Evolutionary conservation across 1,140 invertebrate species (phyloP).

Genomic region (Phenacoccus solenopsis): DNA sequence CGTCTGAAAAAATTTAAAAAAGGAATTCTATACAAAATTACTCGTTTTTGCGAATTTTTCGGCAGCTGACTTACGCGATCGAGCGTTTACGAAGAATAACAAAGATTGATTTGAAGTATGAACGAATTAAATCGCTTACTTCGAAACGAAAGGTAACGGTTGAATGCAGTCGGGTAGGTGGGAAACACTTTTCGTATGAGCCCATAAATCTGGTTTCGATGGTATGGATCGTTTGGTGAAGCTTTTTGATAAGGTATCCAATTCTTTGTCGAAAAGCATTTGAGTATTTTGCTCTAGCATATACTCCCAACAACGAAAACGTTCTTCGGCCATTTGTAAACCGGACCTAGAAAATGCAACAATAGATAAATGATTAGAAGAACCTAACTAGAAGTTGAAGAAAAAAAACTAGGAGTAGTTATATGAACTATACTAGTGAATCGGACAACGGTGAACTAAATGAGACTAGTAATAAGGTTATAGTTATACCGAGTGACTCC

Average conservation of each 20-base stretch:
- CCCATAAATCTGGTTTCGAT: slow-evolving; percentile 25
- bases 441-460: too few relatives aligned
- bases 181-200: slow-evolving; percentile 25
- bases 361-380: too few relatives aligned
- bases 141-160: slow-evolving; percentile 23
- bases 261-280: slow-evolving; percentile 70
- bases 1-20: slow-evolving; percentile 37
- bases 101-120: too few relatives aligned
- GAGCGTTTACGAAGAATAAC: too few relatives aligned
- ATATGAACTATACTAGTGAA: too few relatives aligned
- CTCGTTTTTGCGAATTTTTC: background rate
- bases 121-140: too few relatives aligned
- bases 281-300: slow-evolving; percentile 85
- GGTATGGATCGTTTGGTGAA: slow-evolving; percentile 35
- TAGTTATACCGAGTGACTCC: too few relatives aligned
- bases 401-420: too few relatives aligned
- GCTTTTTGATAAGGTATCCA: slow-evolving; percentile 60
- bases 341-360: slow-evolving; percentile 28
- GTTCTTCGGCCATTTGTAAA: slow-evolving; percentile 56
- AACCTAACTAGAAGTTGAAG: too few relatives aligned
- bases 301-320: slow-evolving; percentile 85
- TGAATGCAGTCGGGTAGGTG: slow-evolving; percentile 23
- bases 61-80: too few relatives aligned
- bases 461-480: too few relatives aligned
- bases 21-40: background rate